A percentile compares a stretch with the other conserved stretches of the same genome.
phyloP scores from a whole-genome alignment of 2,113 vertebrate species.

The Circaetus cinerascens region DNA sequence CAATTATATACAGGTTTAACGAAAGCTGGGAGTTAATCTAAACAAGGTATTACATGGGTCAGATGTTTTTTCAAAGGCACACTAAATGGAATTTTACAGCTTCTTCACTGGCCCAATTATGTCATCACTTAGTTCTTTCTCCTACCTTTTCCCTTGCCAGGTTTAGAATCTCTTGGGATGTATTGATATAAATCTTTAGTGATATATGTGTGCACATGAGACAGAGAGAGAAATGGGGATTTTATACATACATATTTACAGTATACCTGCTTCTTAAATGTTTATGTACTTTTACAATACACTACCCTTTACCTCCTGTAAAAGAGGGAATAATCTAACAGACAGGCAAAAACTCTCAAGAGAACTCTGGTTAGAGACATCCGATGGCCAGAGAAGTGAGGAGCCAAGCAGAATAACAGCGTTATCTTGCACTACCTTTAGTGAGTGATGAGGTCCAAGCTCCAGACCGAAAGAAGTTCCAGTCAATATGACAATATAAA shows the following conservation, averaged over 20 bases:
- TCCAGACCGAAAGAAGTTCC: constrained; percentile 20
- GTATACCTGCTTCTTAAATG: neutral
- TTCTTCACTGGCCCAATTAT: constrained; percentile 39
- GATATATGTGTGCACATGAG: neutral
- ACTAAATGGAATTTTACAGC: constrained; percentile 58
- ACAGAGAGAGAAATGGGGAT: neutral
- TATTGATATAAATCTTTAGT: neutral
- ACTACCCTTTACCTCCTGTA: neutral
- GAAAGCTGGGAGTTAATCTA: constrained; percentile 57
- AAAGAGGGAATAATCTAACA: neutral
- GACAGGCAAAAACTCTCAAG: neutral
- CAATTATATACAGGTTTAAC: constrained; percentile 25
- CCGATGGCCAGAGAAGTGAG: fast-evolving
- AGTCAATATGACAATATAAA: neutral
- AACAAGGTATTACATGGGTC: constrained; percentile 44
- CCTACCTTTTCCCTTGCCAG: neutral
- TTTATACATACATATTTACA: neutral
- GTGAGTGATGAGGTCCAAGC: neutral
- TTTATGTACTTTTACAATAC: neutral
- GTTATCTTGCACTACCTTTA: neutral
- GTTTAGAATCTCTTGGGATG: neutral
- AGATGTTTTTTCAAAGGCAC: constrained; percentile 30
- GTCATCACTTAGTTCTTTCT: constrained; percentile 15
- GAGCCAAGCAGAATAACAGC: neutral
- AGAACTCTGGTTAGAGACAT: neutral